Base-by-base conservation (phyloP, 2,113 vertebrate genomes). In the Amia ocellicauda region DNA sequence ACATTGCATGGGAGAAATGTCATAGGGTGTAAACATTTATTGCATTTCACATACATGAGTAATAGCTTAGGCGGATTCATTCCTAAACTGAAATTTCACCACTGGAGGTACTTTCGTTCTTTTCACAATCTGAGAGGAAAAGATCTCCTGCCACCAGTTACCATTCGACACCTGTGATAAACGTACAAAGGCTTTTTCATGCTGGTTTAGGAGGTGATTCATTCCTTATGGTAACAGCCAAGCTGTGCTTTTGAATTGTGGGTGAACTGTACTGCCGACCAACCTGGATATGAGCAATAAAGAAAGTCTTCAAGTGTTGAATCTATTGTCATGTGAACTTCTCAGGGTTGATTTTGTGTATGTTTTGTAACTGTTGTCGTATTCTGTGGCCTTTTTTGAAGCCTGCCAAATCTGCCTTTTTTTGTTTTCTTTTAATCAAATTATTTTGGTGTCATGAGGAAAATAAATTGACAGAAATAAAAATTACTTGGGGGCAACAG, bases 201-300 rank as follows among this genome's bases (percentile, higher is more conserved):
- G 54, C 54, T 58, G 69, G 75, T 75, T 67, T 67, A 69, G 51
- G 22, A 72, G 62, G 49, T 17, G 79, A 77, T 79, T 75, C 53
- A 68, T 70, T 62, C 78, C 80, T 63, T 83, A 76, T 80, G 74
- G 77, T 74, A 62, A 78, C 80, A 80, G 78, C 74, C 78, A 76
- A 60, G 72, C 77, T 83, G 74, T 81, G 80, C 72, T 82, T 83
- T 82, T 85, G 74, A 86, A 80, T 78, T 83, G 79, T 82, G 83
- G 86, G 75, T 86, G 81, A 85, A 85, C 78, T 85, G 81, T 86
- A 88, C 85, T 86, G 85, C 80, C 83, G 83, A 87, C 82, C 83
- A 85, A 87, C 81, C 82, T 84, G 83, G 84, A 89, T 84, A 83
- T 83, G 84, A 90, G 88, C 84, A 90, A 90, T 90, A 90, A 89